Evolutionary conservation across 2,888 invertebrate species (phyloP).

Genomic region (Periphyllus acericola): DNA sequence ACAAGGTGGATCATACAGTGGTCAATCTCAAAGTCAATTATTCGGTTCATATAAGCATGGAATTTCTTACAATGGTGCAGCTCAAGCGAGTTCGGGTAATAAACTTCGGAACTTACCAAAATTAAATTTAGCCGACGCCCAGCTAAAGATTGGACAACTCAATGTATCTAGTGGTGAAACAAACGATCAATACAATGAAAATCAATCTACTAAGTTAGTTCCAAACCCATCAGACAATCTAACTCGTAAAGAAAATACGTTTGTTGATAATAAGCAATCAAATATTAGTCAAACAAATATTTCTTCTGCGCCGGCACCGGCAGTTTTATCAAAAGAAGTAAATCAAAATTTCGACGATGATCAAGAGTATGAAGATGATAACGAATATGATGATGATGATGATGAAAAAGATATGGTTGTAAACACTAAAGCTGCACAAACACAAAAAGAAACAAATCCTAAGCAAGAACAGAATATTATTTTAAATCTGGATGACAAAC

Average conservation of each 20-base stretch:
- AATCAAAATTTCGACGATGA: background rate
- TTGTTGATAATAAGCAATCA: background rate
- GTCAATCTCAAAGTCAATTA: slow-evolving; percentile 85
- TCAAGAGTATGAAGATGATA: slow-evolving; percentile 36
- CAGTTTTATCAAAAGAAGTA: background rate
- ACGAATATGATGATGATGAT: slow-evolving; percentile 34
- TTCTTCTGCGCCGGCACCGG: background rate
- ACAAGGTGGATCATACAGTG: slow-evolving; percentile 79
- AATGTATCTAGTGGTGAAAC: background rate
- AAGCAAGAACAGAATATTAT: slow-evolving; percentile 75
- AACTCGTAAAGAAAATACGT: background rate
- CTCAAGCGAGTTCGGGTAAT: slow-evolving; percentile 81
- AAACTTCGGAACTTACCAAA: slow-evolving; percentile 62
- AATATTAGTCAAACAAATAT: background rate
- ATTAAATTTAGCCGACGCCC: slow-evolving; percentile 65
- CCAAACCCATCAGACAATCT: background rate
- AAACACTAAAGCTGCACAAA: slow-evolving; percentile 23
- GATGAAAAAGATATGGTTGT: slow-evolving; percentile 27
- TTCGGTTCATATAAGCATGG: slow-evolving; percentile 84
- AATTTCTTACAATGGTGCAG: slow-evolving; percentile 81
- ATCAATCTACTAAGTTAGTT: background rate
- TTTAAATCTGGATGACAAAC: slow-evolving; percentile 72
- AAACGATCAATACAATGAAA: background rate
- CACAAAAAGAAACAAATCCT: slow-evolving; percentile 66
- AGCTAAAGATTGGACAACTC: slow-evolving; percentile 64